Evolutionary conservation across 2,888 invertebrate species (phyloP).

Genomic region (Dioctria rufipes): DNA sequence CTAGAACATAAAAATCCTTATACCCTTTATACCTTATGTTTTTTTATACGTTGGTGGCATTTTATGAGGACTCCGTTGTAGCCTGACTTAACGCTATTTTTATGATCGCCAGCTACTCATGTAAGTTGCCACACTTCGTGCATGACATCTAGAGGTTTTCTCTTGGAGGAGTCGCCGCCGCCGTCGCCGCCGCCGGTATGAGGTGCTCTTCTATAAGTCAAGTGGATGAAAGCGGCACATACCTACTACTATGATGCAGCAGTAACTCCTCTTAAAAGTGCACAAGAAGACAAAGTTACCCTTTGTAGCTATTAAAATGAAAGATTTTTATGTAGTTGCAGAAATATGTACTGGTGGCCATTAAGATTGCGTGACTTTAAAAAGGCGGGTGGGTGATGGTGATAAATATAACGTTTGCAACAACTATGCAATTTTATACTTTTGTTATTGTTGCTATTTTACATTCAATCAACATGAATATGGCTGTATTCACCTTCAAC

Average conservation of each 20-base stretch:
- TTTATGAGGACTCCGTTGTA: slow-evolving; percentile 38
- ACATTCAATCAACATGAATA: slow-evolving; percentile 21
- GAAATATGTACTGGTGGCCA: slow-evolving; percentile 32
- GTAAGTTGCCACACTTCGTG: slow-evolving; percentile 46
- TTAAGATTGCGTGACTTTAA: slow-evolving; percentile 34
- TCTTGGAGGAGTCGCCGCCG: neutral
- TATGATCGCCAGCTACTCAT: slow-evolving; percentile 52
- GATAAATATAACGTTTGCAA: no score
- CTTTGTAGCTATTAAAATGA: slow-evolving; percentile 48
- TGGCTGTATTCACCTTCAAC: no score
- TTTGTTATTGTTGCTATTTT: no score
- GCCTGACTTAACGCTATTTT: slow-evolving; percentile 52
- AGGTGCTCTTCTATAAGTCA: neutral
- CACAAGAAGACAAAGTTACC: slow-evolving; percentile 39
- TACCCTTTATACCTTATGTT: slow-evolving; percentile 35
- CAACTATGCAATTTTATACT: no score
- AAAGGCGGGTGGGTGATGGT: slow-evolving; percentile 1
- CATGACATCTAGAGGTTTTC: slow-evolving; percentile 44
- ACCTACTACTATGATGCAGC: neutral
- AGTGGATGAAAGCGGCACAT: neutral
- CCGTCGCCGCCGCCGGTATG: no score
- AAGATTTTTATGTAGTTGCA: slow-evolving; percentile 42
- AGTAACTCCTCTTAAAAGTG: slow-evolving; percentile 11
- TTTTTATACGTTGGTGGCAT: neutral
- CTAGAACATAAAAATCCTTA: slow-evolving; percentile 37